Percentiles rank a stretch among this genome's conserved stretches.
phyloP scores from a whole-genome alignment of 2,797 vertebrate species.

The Notamacropus eugenii region DNA sequence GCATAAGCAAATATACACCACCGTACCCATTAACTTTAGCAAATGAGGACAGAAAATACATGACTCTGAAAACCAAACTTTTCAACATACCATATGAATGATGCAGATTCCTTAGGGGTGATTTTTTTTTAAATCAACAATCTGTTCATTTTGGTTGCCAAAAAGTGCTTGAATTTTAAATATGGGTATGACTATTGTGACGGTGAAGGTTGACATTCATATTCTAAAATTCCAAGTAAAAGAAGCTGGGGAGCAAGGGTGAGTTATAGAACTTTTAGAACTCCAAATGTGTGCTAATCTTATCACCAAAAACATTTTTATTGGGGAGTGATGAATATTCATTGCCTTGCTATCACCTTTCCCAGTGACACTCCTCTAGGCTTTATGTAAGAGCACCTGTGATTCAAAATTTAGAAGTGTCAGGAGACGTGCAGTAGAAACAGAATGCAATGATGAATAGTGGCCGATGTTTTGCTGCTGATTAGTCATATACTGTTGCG shows the following conservation, averaged over 20 bases:
- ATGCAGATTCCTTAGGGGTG: constrained; percentile 38
- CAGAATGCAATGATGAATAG: constrained; percentile 6
- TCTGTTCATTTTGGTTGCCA: constrained; percentile 61
- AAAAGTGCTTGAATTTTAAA: constrained; percentile 67
- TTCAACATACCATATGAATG: constrained; percentile 60
- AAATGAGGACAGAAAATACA: constrained; percentile 65
- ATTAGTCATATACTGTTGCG: constrained; percentile 17
- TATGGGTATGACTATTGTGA: constrained; percentile 44
- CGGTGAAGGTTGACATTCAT: constrained; percentile 27
- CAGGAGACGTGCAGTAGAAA: not conserved
- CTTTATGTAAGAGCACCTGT: constrained; percentile 26
- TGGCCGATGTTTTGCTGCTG: not conserved
- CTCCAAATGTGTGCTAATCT: constrained; percentile 4
- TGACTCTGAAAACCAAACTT: constrained; percentile 60
- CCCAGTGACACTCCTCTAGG: not conserved
- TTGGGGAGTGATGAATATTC: not conserved
- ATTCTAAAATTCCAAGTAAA: constrained; percentile 28
- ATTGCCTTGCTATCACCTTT: constrained; percentile 12
- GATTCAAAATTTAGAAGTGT: constrained; percentile 22
- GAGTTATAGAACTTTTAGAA: not conserved
- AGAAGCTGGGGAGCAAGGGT: not conserved
- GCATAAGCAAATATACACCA: constrained; percentile 62
- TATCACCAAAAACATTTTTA: constrained; percentile 17
- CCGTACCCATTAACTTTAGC: constrained; percentile 59
- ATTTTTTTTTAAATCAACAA: constrained; percentile 47